Base-by-base conservation (phyloP, 2,888 invertebrate species). In the Lasioglossum oenotherae region DNA sequence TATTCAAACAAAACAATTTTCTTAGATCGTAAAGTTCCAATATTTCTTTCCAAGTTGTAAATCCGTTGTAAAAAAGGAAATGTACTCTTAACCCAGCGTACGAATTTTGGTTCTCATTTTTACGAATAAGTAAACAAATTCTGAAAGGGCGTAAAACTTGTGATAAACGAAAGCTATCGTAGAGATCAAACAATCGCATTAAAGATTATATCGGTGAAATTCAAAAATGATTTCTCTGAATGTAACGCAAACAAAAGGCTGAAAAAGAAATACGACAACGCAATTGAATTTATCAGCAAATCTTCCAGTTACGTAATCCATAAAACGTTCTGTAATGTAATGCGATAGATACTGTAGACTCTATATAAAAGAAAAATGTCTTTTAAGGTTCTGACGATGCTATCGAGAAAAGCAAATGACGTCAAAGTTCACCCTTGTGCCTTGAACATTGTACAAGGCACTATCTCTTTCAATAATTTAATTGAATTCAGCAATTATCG, bases 401-500 rank as follows among this genome's bases (percentile, higher is more conserved):
- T 53, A 53, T 53, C 0, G 53, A 8, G 10, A 23, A 3, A 4
- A 35, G 27, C 4, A 19, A 44, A 16, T 53, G 41, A 69, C 49
- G n/a, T 27, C 46, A 60, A 38, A 19, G 35, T 31, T 38, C 31
- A 23, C 19, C 57, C 31, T 23, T 14, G 49, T 69, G 23, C 31
- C 31, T 23, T n/a, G 3, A 27, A 74, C 49, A 19, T 41, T 27
- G 41, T 31, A 38, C 19, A 44, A n/a, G 60, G 64, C 16, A 27
- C 27, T n/a, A 41, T 57, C 8, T 27, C 41, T 16, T 27, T 35
- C 49, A 60, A 72, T 78, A 60, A 75, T 78, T 71, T 71, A 75
- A 84, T 83, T 57, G 44, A 69, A 84, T 79, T 76, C 72, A 46
- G 46, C 64, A 85, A 79, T 85, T 85, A 84, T 84, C 84, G 73